Conservation (phyloP, 1,140 invertebrate genomes). For the Psilanteris sp. region DNA sequence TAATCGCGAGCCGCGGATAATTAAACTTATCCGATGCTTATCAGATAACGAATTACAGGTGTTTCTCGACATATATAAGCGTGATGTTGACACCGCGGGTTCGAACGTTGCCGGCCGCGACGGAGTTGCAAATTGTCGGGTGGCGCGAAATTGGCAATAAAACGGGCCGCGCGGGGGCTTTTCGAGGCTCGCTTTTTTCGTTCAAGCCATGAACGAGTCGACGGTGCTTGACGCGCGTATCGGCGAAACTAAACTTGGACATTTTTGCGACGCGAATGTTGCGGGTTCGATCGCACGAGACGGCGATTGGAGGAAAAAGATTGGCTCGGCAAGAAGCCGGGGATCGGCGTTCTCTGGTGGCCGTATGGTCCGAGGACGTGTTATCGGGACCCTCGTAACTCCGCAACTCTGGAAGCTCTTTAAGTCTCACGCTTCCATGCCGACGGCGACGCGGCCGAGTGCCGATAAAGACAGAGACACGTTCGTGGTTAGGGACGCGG, state of each 20-base stretch:
- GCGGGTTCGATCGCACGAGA: conserved; percentile 12
- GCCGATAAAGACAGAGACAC: conserved; percentile 43
- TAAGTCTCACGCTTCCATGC: conserved; percentile 53
- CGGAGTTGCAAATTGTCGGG: too few species aligned
- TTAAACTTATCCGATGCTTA: background rate
- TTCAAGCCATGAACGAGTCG: too few species aligned
- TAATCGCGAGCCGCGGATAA: background rate
- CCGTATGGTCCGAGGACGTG: conserved; percentile 54
- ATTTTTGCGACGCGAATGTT: conserved; percentile 4
- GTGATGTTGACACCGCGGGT: too few species aligned
- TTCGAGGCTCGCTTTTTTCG: too few species aligned
- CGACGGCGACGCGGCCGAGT: conserved; percentile 34
- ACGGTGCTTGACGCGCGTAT: too few species aligned
- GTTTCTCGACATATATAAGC: background rate
- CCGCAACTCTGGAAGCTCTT: conserved; percentile 45
- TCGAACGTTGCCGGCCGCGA: too few species aligned
- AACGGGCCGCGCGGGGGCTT: too few species aligned
- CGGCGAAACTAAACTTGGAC: conserved; percentile 1
- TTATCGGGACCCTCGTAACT: conserved; percentile 57
- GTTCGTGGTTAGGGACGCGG: conserved; percentile 24
- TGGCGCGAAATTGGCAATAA: too few species aligned
- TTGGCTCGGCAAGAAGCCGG: conserved; percentile 33
- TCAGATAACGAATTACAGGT: conserved; percentile 1
- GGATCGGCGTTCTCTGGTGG: conserved; percentile 42
- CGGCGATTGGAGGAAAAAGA: conserved; percentile 41